Conservation (phyloP, 2,888 invertebrate genomes). For the Venusia cambrica region DNA sequence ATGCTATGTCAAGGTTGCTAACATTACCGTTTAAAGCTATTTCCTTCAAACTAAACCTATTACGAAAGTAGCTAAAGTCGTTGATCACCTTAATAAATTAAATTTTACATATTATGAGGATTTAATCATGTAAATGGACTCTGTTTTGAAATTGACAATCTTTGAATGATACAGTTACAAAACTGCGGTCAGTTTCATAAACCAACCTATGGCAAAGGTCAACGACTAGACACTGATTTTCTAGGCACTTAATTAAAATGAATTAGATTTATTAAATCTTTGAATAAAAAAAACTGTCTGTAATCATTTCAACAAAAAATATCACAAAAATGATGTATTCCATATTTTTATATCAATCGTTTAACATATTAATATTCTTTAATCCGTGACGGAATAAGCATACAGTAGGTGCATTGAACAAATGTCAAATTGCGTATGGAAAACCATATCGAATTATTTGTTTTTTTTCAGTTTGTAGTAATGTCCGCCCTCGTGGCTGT, state of each 20-base stretch:
- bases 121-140: conserved; percentile 48
- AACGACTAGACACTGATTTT: conserved; percentile 24
- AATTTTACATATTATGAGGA: conserved; percentile 32
- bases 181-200: conserved; percentile 36
- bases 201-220: conserved; percentile 30
- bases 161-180: conserved; percentile 39
- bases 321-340: too few species aligned
- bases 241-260: too few species aligned
- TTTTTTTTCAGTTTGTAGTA: conserved; percentile 56
- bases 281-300: too few species aligned
- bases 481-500: conserved; percentile 59
- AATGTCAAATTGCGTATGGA: too few species aligned
- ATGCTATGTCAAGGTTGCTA: conserved; percentile 1
- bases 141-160: conserved; percentile 41
- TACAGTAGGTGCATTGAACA: too few species aligned
- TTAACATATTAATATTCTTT: too few species aligned
- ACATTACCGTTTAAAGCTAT: neutral
- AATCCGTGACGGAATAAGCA: too few species aligned
- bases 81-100: conserved; percentile 33
- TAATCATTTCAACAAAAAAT: too few species aligned
- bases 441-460: too few species aligned
- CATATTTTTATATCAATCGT: too few species aligned
- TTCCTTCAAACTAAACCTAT: too few species aligned
- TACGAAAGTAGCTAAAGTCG: conserved; percentile 36
- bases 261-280: too few species aligned